Evolutionary conservation across 2,888 invertebrate genomes (phyloP), one percentile per base, ranked within the genome.

Genomic region (Idaea biselata): DNA sequence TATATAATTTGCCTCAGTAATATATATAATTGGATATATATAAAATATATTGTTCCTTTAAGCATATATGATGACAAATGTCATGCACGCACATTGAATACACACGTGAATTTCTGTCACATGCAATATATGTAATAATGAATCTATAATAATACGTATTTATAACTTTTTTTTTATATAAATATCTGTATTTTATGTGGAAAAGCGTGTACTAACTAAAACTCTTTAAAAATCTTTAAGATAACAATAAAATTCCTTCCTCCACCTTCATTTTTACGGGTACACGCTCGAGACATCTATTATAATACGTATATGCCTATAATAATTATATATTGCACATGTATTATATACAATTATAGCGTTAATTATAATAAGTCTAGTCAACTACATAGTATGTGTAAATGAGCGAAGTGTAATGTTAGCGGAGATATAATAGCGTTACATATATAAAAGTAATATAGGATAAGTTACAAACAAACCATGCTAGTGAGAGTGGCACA

Each of bases 401-500:
- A 8, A 72, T 70, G 70, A 69, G 70, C 72, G 68, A 63, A 64
- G 64, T 67, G 63, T 68, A 65, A 53, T 61, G 67, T 69, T 70
- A 74, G 71, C 69, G 62, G 59, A 31, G 44, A 65, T 69, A 71
- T 65, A 70, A 71, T 69, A 71, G 71, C 73, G 68, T 67, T 72
- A 71, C 63, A 73, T 69, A 70, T 66, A 70, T 62, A 65, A 72
- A 67, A 63, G 61, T 61, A 54, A 63, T 58, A 81, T 80, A 88
- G 87, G 77, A 79, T 84, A 79, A 83, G 84, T 84, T 78, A 87
- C 81, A 85, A 83, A 84, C 85, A 83, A 86, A 83, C 85, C 90
- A 91, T 91, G 91, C 91, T 84, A 80, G 88, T 89, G 89, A 88
- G 81, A 84, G 82, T 79, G 87, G 88, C 89, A 87, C 87, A 89